Evolutionary conservation across 2,113 vertebrate species (phyloP), one percentile per base, ranked within the genome.

Genomic region (Gavia stellata): DNA sequence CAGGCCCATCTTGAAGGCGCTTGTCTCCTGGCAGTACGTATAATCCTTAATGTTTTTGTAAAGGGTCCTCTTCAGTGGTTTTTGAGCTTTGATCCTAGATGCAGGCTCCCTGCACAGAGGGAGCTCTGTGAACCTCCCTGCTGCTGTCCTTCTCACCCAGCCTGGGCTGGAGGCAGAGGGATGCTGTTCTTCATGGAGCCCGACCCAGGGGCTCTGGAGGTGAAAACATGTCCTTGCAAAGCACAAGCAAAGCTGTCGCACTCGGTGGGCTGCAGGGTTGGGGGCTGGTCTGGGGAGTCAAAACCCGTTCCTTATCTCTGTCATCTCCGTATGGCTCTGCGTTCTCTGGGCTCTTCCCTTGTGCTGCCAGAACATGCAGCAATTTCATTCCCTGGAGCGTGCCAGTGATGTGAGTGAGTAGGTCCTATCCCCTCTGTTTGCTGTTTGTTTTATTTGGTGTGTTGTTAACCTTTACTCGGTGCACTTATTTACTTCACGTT

Each of bases 381-480:
- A 49, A 2, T 63, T 47, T 66, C 38, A 10, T 61, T 82, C 20
- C 52, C 55, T 58, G 58, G 25, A 23, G 38, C 1, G 2, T 74
- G 67, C 58, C 6, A n/a, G 40, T 3, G 7, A n/a, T n/a, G 55
- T 61, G 71, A 74, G 62, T 1, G 8, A 77, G 67, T 71, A n/a
- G 70, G 62, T 86, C 86, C 79, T 24, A 21, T 93, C 81, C 83
- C 77, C 77, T 52, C 66, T 75, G 73, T 84, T 91, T 84, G 89
- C 87, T 81, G 82, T 93, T 92, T 95, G 94, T 94, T 98, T 98
- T 97, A 97, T 96, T 91, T 91, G 91, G 38, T 79, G 81, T 92
- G 85, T 61, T 80, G 90, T 97, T 97, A 98, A 97, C 97, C 96
- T 98, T 97, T 97, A 95, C 73, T 88, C 68, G 8, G 87, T 59